Base-by-base conservation (phyloP, 2,797 vertebrate species). In the Apodemus agrarius region DNA sequence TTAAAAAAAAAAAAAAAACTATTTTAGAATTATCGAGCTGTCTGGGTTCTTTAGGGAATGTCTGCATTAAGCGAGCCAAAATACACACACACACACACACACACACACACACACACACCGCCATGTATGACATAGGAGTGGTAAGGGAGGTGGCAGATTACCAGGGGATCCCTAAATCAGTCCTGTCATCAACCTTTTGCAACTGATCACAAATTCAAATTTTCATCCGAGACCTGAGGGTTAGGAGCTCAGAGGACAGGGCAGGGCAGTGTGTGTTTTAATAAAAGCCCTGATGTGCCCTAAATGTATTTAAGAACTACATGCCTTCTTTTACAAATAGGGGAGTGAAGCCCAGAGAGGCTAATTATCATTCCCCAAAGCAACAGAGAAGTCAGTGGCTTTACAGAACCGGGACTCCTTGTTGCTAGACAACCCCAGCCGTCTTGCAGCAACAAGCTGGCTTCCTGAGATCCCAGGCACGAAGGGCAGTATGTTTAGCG, bases 11-110 rank as follows among this genome's bases (percentile, higher is more conserved):
- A 72, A 21, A 69, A 69, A 69, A n/a, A 69, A 69, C 34, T 94
- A 37, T 81, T 95, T 95, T 90, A 93, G 79, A 86, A 63, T 94
- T 97, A 83, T 72, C 89, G 80, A 40, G 81, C 37, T 90, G 6
- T 61, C 85, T 78, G 79, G 81, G n/a, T 34, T 80, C 83, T 91
- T 97, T 49, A 78, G 91, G 94, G 81, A 91, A 49, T 83, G 72
- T 91, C 37, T 34, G 34, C 49, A 16, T 93, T 76, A 93, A 91
- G 65, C 63, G 43, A 96, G 89, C 7, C 83, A 93, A 81, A 10
- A 61, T 17, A 59, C n/a, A 61, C 59, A 61, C 8, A 12, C 21
- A 12, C 21, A 59, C 37, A 61, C 59, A 61, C 8, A 12, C 21
- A 59, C 34, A 61, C 59, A 61, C 8, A 12, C 21, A 59, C 37